Evolutionary conservation across 2,888 invertebrate species (phyloP).

Genomic region (Cephus rjabovi): DNA sequence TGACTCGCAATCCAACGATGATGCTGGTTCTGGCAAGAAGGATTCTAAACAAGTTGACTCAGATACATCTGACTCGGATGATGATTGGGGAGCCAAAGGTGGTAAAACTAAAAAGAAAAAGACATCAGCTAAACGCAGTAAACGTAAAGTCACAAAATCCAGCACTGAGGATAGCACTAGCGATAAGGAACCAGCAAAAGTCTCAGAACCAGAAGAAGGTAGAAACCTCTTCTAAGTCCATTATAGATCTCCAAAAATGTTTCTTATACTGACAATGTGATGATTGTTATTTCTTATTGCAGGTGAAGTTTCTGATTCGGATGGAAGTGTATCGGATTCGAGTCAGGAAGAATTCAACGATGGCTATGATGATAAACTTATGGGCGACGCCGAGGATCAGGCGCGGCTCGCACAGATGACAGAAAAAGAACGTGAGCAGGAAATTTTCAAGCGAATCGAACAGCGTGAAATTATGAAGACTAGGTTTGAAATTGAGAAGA

Average conservation of each 20-base stretch:
- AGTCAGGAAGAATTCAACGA: slow-evolving; percentile 93
- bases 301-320: slow-evolving; percentile 84
- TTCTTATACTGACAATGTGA: background rate
- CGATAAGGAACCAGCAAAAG: slow-evolving; percentile 69
- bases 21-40: slow-evolving; percentile 50
- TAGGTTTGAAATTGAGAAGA: slow-evolving; percentile 95
- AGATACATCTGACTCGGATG: slow-evolving; percentile 70
- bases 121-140: slow-evolving; percentile 60
- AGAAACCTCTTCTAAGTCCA: slow-evolving; percentile 23
- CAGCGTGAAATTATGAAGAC: slow-evolving; percentile 94
- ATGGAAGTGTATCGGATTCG: slow-evolving; percentile 73
- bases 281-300: slow-evolving; percentile 24
- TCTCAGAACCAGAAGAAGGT: slow-evolving; percentile 88
- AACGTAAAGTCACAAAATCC: slow-evolving; percentile 66
- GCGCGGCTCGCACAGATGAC: slow-evolving; percentile 91
- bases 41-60: slow-evolving; percentile 63
- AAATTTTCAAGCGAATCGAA: slow-evolving; percentile 96
- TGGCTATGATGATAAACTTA: slow-evolving; percentile 96
- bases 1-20: slow-evolving; percentile 57
- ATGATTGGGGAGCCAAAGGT: slow-evolving; percentile 66
- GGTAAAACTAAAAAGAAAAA: slow-evolving; percentile 64
- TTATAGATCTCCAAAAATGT: background rate
- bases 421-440: slow-evolving; percentile 97
- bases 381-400: slow-evolving; percentile 97
- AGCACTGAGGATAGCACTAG: slow-evolving; percentile 63